These are phyloP conservation scores for Dimorphilus gyrociliatus DNA, from an alignment of 2,888 invertebrate species.

Conservation along the genomic window DNA sequence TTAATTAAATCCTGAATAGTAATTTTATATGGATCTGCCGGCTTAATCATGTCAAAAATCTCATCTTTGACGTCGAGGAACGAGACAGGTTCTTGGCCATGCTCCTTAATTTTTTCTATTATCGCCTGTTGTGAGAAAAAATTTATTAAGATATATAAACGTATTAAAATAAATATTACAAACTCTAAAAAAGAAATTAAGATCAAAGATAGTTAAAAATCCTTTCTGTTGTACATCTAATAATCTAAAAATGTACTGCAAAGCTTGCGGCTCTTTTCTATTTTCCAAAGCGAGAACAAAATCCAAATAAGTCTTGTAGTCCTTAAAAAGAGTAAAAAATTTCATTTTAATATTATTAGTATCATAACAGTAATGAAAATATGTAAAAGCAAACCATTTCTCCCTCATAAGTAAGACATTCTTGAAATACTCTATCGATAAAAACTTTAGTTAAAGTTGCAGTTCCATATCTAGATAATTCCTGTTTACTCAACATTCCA, in stretches of 20 bases:
- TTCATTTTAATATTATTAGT: not conserved
- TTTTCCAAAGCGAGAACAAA: conserved; percentile 83
- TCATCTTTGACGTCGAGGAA: conserved; percentile 92
- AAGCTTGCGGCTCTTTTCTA: conserved; percentile 69
- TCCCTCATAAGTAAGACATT: conserved; percentile 72
- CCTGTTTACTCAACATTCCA: conserved; percentile 75
- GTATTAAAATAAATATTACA: too few species aligned
- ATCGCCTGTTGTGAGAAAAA: conserved; percentile 50
- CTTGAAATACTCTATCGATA: conserved; percentile 79
- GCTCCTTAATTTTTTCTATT: conserved; percentile 69
- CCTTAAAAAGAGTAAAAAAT: conserved; percentile 40
- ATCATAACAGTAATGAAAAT: not conserved
- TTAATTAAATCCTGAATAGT: conserved; percentile 67
- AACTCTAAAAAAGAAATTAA: conserved; percentile 80
- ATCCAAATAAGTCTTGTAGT: conserved; percentile 89
- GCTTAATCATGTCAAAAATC: conserved; percentile 93
- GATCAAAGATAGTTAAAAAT: conserved; percentile 69
- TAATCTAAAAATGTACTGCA: conserved; percentile 76
- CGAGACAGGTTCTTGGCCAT: conserved; percentile 71
- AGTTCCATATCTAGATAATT: conserved; percentile 71
- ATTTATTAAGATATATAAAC: conserved; percentile 1
- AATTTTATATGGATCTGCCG: conserved; percentile 62
- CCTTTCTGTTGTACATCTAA: conserved; percentile 74
- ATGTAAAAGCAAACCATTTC: conserved; percentile 25
- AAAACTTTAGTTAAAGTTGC: conserved; percentile 79